Evolutionary conservation across 2,797 vertebrate genomes (phyloP).

Genomic region (Periophthalmus magnuspinnatus): DNA sequence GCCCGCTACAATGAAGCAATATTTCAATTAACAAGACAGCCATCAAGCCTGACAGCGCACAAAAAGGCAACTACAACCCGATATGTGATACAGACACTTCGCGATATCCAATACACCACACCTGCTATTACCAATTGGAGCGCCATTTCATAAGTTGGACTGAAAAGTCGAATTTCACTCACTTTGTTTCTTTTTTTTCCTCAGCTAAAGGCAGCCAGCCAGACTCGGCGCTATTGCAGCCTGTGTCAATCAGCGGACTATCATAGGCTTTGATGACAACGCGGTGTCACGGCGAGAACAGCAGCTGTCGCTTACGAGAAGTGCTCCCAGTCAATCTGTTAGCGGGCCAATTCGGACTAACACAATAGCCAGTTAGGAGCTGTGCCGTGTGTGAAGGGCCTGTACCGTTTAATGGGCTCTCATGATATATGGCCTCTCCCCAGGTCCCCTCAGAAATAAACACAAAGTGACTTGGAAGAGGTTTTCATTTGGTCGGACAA

Average conservation of each 20-base stretch:
- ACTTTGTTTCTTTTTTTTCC: slow-evolving; percentile 20
- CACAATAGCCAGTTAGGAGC: slow-evolving; percentile 67
- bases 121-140: slow-evolving; percentile 51
- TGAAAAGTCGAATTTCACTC: slow-evolving; percentile 26
- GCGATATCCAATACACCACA: slow-evolving; percentile 58
- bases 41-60: slow-evolving; percentile 68
- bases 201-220: slow-evolving; percentile 57
- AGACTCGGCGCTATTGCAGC: slow-evolving; percentile 56
- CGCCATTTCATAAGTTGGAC: slow-evolving; percentile 28
- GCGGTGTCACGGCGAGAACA: slow-evolving; percentile 69
- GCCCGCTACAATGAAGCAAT: slow-evolving; percentile 71
- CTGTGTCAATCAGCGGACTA: slow-evolving; percentile 76
- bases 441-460: slow-evolving; percentile 50
- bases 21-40: slow-evolving; percentile 79
- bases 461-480: slow-evolving; percentile 34
- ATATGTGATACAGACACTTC: slow-evolving; percentile 58
- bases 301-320: slow-evolving; percentile 79
- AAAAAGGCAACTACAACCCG: slow-evolving; percentile 44
- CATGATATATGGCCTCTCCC: slow-evolving; percentile 50
- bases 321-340: slow-evolving; percentile 77
- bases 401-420: slow-evolving; percentile 66
- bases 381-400: slow-evolving; percentile 49
- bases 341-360: slow-evolving; percentile 69
- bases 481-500: slow-evolving; percentile 29
- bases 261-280: slow-evolving; percentile 78